A percentile compares a stretch with the other conserved stretches of the same genome.
Conservation (phyloP, 2,888 invertebrate species). For the Notodonta ziczac region DNA sequence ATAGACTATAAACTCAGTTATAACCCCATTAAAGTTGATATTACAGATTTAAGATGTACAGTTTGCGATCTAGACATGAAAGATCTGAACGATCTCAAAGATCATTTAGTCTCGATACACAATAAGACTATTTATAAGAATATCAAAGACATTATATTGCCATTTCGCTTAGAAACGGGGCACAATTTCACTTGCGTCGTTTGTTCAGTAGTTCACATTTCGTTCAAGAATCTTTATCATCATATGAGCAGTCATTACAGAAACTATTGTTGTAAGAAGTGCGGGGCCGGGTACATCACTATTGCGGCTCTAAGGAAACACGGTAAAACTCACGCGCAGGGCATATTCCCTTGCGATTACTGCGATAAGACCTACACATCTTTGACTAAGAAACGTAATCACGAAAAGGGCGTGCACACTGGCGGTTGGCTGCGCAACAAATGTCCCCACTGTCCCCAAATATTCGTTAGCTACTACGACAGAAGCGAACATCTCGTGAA, state of each 20-base stretch:
- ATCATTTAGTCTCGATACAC: slow-evolving; percentile 64
- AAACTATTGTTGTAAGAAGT: slow-evolving; percentile 78
- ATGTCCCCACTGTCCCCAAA: slow-evolving; percentile 75
- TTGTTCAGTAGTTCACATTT: slow-evolving; percentile 73
- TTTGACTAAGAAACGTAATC: slow-evolving; percentile 72
- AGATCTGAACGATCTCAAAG: slow-evolving; percentile 70
- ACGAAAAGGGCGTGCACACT: slow-evolving; percentile 76
- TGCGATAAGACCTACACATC: slow-evolving; percentile 83
- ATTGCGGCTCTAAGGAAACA: slow-evolving; percentile 78
- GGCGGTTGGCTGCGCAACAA: slow-evolving; percentile 79
- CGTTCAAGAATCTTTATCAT: slow-evolving; percentile 76
- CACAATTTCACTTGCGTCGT: slow-evolving; percentile 70
- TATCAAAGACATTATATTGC: slow-evolving; percentile 77
- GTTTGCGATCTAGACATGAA: slow-evolving; percentile 65
- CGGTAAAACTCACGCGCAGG: slow-evolving; percentile 75
- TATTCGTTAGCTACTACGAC: slow-evolving; percentile 78
- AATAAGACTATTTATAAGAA: slow-evolving; percentile 69
- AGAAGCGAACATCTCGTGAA: slow-evolving; percentile 72
- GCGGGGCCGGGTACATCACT: slow-evolving; percentile 74
- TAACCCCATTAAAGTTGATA: slow-evolving; percentile 77
- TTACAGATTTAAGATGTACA: slow-evolving; percentile 68
- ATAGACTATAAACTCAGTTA: slow-evolving; percentile 80
- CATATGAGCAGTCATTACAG: slow-evolving; percentile 80
- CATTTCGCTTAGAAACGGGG: slow-evolving; percentile 72
- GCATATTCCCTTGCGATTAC: slow-evolving; percentile 80